A percentile compares a stretch with the other conserved stretches of the same genome.
phyloP scores from a whole-genome alignment of 37 sponge, comb jelly and placozoan genomes.

The Oopsacas minuta region DNA sequence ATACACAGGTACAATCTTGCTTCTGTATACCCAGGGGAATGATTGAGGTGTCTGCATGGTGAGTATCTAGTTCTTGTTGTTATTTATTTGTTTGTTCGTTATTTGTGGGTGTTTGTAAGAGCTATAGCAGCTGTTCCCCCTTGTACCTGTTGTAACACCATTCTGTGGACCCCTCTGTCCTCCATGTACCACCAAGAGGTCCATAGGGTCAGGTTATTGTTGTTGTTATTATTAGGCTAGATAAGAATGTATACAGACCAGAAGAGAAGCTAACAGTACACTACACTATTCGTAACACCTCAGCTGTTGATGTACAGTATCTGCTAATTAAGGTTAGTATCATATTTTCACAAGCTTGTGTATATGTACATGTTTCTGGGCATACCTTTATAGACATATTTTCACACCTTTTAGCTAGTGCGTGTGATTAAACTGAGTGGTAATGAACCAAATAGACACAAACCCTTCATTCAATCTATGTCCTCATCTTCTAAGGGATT shows the following conservation, averaged over 20 bases:
- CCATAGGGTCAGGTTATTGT: no score
- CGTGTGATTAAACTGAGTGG: neutral
- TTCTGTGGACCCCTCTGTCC: no score
- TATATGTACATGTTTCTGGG: no score
- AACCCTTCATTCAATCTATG: neutral
- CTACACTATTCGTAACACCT: neutral
- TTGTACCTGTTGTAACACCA: no score
- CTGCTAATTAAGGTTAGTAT: neutral
- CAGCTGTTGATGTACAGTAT: neutral
- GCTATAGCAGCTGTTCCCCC: no score
- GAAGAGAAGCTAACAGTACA: neutral
- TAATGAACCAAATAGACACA: neutral
- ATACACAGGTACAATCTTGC: neutral
- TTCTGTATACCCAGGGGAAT: neutral
- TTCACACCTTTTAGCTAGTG: neutral
- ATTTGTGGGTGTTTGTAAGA: neutral
- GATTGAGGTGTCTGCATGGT: constrained; percentile 14
- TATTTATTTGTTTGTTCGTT: neutral
- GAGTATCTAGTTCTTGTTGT: neutral
- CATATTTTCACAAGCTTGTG: neutral
- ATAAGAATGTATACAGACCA: constrained; percentile 5
- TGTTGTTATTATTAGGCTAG: neutral
- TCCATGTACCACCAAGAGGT: no score
- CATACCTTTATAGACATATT: no score
- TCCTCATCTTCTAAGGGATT: neutral